A percentile compares a stretch with the other conserved stretches of the same genome.
phyloP scores from a whole-genome alignment of 1,140 invertebrate genomes.

The Colletes gigas region DNA sequence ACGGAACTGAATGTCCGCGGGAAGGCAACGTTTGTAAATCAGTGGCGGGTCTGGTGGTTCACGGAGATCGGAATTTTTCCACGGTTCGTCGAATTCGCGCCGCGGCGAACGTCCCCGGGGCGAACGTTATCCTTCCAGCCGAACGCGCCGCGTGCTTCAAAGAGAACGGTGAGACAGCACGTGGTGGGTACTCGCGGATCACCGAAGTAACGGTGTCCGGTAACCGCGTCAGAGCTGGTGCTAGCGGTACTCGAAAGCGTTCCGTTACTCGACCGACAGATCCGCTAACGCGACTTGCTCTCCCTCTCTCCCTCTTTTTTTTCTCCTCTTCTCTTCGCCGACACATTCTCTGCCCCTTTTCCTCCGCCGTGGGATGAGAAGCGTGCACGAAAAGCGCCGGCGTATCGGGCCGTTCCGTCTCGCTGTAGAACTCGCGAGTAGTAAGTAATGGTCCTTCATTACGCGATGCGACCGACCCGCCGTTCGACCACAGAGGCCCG shows the following conservation, averaged over 20 bases:
- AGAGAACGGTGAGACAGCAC: conserved; percentile 74
- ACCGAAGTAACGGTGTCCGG: conserved; percentile 77
- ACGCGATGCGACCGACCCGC: conserved; percentile 47
- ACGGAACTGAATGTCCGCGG: conserved; percentile 31
- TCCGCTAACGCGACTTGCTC: conserved; percentile 77
- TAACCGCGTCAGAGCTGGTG: conserved; percentile 78
- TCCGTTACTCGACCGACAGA: conserved; percentile 82
- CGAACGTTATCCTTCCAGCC: conserved; percentile 39
- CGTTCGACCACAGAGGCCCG: conserved; percentile 24
- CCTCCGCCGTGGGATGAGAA: conserved; percentile 45
- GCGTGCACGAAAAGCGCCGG: conserved; percentile 51
- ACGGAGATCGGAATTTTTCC: conserved; percentile 55
- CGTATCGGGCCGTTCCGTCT: conserved; percentile 53
- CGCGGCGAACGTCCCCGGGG: conserved; percentile 12
- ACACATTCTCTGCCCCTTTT: conserved; percentile 29
- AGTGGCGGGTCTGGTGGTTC: conserved; percentile 7
- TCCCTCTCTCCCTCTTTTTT: conserved; percentile 35
- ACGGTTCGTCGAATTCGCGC: conserved; percentile 48
- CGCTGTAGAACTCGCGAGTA: conserved; percentile 46
- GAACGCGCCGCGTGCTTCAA: conserved; percentile 48
- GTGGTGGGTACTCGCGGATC: conserved; percentile 70
- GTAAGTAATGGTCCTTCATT: conserved; percentile 60
- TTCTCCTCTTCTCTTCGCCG: conserved; percentile 28
- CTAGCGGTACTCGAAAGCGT: conserved; percentile 77
- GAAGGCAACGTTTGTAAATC: neutral